Conservation (phyloP, 2,888 invertebrate genomes). For the Poecilobothrus nobilitatus region DNA sequence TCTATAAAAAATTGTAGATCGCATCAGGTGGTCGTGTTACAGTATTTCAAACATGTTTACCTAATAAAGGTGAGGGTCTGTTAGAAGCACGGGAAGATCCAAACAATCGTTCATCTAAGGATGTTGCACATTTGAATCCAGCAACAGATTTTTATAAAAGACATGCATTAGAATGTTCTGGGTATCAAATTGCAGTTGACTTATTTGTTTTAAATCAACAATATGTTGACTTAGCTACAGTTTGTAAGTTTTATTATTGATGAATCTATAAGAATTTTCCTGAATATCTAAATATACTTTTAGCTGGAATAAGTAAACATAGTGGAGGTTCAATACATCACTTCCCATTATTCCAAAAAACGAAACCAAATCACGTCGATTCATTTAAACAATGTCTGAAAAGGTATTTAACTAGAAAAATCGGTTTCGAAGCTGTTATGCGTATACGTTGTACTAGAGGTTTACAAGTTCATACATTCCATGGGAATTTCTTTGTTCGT, state of each 20-base stretch:
- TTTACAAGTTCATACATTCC: conserved; percentile 93
- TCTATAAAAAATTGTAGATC: conserved; percentile 47
- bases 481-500: conserved; percentile 98
- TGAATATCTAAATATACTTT: not conserved
- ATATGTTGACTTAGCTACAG: conserved; percentile 88
- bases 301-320: conserved; percentile 87
- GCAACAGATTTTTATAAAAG: conserved; percentile 98
- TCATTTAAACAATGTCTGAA: conserved; percentile 68
- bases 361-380: conserved; percentile 61
- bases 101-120: conserved; percentile 70
- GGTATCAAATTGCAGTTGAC: conserved; percentile 92
- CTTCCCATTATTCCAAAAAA: conserved; percentile 75
- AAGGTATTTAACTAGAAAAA: conserved; percentile 89
- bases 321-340: conserved; percentile 91
- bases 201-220: conserved; percentile 87
- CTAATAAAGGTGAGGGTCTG: conserved; percentile 80
- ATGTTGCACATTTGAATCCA: conserved; percentile 81
- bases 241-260: conserved; percentile 54
- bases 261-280: conserved; percentile 5
- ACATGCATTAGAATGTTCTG: conserved; percentile 90
- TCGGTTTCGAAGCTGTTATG: conserved; percentile 99
- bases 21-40: conserved; percentile 91
- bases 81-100: conserved; percentile 80
- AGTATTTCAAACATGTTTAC: conserved; percentile 85
- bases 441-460: conserved; percentile 90